Evolutionary conservation across 2,888 invertebrate genomes (phyloP), one percentile per base, ranked within the genome.

Genomic region (Adelognathus sp.): DNA sequence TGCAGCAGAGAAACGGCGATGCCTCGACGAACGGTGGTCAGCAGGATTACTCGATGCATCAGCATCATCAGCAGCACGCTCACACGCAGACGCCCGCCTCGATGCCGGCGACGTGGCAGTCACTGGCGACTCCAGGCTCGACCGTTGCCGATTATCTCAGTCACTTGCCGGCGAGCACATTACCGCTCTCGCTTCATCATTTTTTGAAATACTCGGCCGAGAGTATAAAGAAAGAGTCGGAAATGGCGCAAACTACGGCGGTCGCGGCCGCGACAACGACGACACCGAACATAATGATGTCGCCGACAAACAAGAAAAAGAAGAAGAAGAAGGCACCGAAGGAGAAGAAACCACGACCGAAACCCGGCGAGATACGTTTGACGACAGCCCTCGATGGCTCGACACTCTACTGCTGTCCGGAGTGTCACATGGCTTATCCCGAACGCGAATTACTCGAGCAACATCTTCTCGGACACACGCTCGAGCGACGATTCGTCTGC

Each of bases 341-440:
- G 88, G 96, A 96, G 89, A 96, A 96, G 91, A 97, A 97, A 85
- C 95, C 95, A n/a, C 92, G 96, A 58, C 96, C 96, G 0, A 96
- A 96, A 86, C 97, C 97, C 0, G 97, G 97, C 0, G 96, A 97
- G 92, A 97, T 97, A 84, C 93, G 96, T 39, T 92, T 96, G 29
- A 96, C 96, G 7, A 96, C 96, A 1, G 96, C 96, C 6, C 90
- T 95, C 66, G 97, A 97, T 84, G 97, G 97, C 44, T 96, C 97
- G 64, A 97, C 97, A 0, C 89, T 97, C 16, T 97, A 96, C 87
- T 97, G 97, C 89, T 97, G 97, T 90, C 97, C 97, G 0, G 97
- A 97, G 89, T 97, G 97, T 88, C 96, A 97, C 90, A 96, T 97
- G 96, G 97, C 97, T 39, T 96, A 97, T 89, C 97, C 97, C 2